Conservation (phyloP, 2,113 vertebrate species). For the Oenanthe oenanthe region DNA sequence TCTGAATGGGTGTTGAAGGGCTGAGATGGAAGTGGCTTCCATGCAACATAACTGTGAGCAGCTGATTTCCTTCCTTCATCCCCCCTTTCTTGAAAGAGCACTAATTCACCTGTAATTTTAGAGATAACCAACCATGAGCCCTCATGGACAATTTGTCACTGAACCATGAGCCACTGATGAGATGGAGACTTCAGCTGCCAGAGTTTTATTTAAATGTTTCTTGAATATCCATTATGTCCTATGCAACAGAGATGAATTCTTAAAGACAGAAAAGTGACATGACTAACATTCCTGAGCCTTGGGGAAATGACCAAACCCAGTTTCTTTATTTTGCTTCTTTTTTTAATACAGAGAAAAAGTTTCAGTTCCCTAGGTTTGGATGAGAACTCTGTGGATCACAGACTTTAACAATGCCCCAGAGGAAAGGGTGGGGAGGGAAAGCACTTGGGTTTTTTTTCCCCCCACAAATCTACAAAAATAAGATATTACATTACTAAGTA, state of each 20-base stretch:
- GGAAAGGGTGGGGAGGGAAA: conserved; percentile 38
- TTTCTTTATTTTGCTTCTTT: neutral
- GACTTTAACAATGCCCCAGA: neutral
- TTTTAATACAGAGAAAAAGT: neutral
- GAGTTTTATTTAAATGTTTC: neutral
- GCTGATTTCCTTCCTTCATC: neutral
- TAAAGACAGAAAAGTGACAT: neutral
- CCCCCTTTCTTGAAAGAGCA: neutral
- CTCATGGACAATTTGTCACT: neutral
- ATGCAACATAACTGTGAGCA: neutral
- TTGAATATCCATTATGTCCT: neutral
- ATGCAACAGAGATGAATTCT: neutral
- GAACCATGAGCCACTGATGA: neutral
- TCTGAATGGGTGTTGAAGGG: neutral
- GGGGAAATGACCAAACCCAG: neutral
- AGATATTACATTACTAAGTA: neutral
- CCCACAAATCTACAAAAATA: neutral
- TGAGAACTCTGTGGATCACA: neutral
- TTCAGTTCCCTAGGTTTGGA: neutral
- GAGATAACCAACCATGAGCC: neutral
- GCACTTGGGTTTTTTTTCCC: neutral
- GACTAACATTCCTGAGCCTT: neutral
- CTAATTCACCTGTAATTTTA: neutral
- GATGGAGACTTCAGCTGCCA: neutral
- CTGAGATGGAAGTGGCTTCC: neutral